Evolutionary conservation across 2,797 vertebrate species (phyloP).

Genomic region (Poeciliopsis infans): DNA sequence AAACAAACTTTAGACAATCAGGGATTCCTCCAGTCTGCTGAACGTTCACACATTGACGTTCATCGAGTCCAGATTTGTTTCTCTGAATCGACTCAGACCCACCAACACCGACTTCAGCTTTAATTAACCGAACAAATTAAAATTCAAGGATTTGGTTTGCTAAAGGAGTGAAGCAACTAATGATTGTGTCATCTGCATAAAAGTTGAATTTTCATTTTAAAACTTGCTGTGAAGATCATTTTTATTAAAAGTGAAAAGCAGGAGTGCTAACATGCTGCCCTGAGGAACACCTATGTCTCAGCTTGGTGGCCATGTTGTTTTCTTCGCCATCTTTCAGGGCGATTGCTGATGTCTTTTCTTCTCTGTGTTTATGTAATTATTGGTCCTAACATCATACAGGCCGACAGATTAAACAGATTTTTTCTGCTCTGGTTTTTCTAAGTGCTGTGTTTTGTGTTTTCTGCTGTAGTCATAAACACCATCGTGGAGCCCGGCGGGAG

Average conservation of each 20-base stretch:
- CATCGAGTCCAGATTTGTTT: not conserved
- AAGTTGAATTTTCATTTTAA: not conserved
- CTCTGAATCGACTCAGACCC: not conserved
- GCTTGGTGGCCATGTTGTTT: not conserved
- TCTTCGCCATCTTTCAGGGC: not conserved
- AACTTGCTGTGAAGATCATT: not conserved
- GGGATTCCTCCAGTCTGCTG: too few species aligned
- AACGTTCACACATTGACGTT: too few species aligned
- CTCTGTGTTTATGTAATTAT: not conserved
- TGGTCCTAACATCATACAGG: not conserved
- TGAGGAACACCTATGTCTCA: not conserved
- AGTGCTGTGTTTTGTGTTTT: not conserved
- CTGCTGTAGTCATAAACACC: constrained; percentile 87
- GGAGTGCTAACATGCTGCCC: not conserved
- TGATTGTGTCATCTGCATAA: not conserved
- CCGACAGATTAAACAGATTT: not conserved
- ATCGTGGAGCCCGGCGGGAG: constrained; percentile 89
- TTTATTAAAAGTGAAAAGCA: not conserved
- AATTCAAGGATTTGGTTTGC: not conserved
- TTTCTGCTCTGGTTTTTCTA: not conserved
- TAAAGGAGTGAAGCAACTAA: not conserved
- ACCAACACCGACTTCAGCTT: not conserved
- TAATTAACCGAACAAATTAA: not conserved
- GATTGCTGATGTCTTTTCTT: not conserved
- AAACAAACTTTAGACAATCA: not conserved